These are phyloP conservation scores for Neodiprion pinetum DNA, from an alignment of 1,140 invertebrate genomes.

Conservation along the genomic window DNA sequence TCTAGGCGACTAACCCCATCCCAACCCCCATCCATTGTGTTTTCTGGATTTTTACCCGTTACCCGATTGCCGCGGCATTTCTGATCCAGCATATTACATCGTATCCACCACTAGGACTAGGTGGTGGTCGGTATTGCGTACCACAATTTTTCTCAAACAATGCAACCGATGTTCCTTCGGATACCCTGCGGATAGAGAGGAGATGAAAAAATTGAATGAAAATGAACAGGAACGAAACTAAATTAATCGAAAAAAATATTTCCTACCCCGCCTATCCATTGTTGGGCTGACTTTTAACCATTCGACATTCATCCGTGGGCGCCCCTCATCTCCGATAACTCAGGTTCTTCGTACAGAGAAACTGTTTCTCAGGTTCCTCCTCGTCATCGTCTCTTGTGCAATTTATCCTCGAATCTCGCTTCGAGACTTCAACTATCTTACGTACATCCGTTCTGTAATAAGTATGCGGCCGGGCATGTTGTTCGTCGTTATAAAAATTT, in stretches of 20 bases:
- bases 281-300: slow-evolving; percentile 54
- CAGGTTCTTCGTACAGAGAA: neutral
- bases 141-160: too few species aligned
- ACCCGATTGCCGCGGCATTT: slow-evolving; percentile 43
- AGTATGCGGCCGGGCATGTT: too few species aligned
- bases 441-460: too few species aligned
- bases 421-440: neutral
- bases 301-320: slow-evolving; percentile 9
- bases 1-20: neutral
- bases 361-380: neutral
- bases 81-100: neutral
- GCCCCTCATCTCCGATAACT: too few species aligned
- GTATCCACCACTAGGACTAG: too few species aligned
- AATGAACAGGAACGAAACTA: too few species aligned
- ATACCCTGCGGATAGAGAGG: too few species aligned
- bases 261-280: slow-evolving; percentile 52
- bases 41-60: slow-evolving; percentile 41
- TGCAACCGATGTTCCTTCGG: too few species aligned
- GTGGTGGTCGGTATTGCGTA: too few species aligned
- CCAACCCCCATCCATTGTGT: slow-evolving; percentile 32
- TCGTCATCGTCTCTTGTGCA: neutral
- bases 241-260: neutral
- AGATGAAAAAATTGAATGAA: too few species aligned
- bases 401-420: neutral
- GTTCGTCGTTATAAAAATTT: too few species aligned